Base-by-base conservation (phyloP, 2,888 invertebrate species). In the Lithophane ornitopus region DNA sequence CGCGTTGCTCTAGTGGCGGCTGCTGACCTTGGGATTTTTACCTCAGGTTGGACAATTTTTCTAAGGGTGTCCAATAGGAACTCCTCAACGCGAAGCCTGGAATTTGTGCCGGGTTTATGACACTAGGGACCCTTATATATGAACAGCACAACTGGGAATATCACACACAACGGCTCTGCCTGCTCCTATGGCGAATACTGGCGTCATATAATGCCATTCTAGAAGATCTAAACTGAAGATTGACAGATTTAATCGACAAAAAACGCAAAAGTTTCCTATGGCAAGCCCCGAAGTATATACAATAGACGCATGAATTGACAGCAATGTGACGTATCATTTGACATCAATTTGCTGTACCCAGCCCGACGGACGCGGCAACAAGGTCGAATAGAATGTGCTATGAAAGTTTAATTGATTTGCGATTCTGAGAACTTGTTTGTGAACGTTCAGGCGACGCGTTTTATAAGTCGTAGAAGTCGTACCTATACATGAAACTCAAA, bases 251-350 rank as follows among this genome's bases (percentile, higher is more conserved):
- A 61, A 44, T 28, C 4, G 39, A 52, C 44, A 67, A 34, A n/a
- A 52, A 66, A 34, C 49, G 9, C 1, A 11, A 49, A 46, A 41
- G 2, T 66, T 11, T 66, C 11, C 16, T 41, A 44, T 34, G 16
- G 26, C 28, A 41, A 66, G 6, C 52, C 8, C 19, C 11, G 16
- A 34, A 11, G 16, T 22, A 26, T 44, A 22, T n/a, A 61, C 46
- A 70, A 78, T 73, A 68, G 67, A 80, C 46, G 70, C 54, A 74
- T 85, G 84, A 86, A 80, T 85, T 84, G 84, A 82, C 78, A 83
- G 74, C 78, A 65, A 66, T 76, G 76, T 81, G 68, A 81, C 79
- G 63, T 76, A 65, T 80, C 88, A 80, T 83, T 87, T 87, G 85
- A 87, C 85, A 82, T 71, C 76, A 85, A 87, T 87, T 87, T 73